Percentiles rank a stretch among this genome's conserved stretches.
Conservation (phyloP, 2,888 invertebrate genomes). For the Agriopis aurantiaria region DNA sequence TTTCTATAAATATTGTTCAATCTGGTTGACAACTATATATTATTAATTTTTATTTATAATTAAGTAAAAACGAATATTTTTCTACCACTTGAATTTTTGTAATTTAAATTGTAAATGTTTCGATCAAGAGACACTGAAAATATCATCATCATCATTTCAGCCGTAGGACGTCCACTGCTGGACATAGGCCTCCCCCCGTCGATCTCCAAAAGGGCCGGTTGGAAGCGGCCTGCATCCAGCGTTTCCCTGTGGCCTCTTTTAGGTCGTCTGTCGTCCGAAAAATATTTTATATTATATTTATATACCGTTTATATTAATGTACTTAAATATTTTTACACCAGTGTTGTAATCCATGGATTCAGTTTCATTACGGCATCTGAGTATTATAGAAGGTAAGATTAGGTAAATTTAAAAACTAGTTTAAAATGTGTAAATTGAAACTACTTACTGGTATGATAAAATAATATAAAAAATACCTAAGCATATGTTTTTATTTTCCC, state of each 20-base stretch:
- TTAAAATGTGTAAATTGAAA: conserved; percentile 8
- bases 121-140: not conserved
- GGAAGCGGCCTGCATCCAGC: too few relatives aligned
- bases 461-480: conserved; percentile 8
- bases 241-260: too few relatives aligned
- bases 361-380: conserved; percentile 54
- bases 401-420: conserved; percentile 26
- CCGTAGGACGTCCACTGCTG: too few relatives aligned
- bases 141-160: not conserved
- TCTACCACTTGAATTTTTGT: too few relatives aligned
- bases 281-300: too few relatives aligned
- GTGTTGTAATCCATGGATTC: conserved; percentile 39
- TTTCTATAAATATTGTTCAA: not conserved
- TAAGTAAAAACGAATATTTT: too few relatives aligned
- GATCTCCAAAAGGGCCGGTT: too few relatives aligned
- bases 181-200: too few relatives aligned
- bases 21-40: too few relatives aligned
- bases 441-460: not conserved
- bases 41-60: too few relatives aligned
- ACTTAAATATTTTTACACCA: conserved; percentile 47
- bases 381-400: conserved; percentile 54
- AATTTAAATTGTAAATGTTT: not conserved
- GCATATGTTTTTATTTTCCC: not conserved
- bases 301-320: conserved; percentile 28
- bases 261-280: not conserved